These are phyloP conservation scores for Spea multiplicata DNA, from an alignment of 2,113 vertebrate species.

Conservation along the genomic window DNA sequence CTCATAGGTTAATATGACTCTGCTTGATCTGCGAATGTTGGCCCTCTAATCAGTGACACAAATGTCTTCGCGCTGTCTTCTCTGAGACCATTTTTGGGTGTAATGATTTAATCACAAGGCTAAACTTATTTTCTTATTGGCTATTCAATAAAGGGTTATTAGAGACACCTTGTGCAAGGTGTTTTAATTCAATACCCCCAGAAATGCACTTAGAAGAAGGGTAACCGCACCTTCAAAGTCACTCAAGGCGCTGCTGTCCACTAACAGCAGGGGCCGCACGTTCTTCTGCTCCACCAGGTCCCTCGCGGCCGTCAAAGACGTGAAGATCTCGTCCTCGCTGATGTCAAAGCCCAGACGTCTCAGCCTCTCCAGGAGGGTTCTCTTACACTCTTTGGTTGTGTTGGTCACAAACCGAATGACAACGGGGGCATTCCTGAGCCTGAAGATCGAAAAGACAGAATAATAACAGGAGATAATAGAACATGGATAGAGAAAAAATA, in stretches of 20 bases:
- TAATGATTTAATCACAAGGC: too few relatives aligned
- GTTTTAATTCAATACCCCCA: too few relatives aligned
- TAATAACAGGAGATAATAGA: neutral
- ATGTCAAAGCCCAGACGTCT: slow-evolving; percentile 79
- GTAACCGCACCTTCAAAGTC: slow-evolving; percentile 81
- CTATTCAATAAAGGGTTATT: too few relatives aligned
- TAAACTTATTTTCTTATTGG: too few relatives aligned
- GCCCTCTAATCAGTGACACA: too few relatives aligned
- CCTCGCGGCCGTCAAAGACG: slow-evolving; percentile 87
- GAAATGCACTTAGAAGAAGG: too few relatives aligned
- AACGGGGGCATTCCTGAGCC: slow-evolving; percentile 74
- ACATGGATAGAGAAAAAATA: too few relatives aligned
- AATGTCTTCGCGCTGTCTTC: too few relatives aligned
- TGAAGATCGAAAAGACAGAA: slow-evolving; percentile 49
- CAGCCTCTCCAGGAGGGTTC: slow-evolving; percentile 77
- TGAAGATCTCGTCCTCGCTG: slow-evolving; percentile 89
- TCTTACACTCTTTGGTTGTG: slow-evolving; percentile 92
- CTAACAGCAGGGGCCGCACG: slow-evolving; percentile 82
- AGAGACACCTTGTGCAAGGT: too few relatives aligned
- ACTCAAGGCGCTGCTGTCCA: slow-evolving; percentile 83
- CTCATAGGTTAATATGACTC: too few relatives aligned
- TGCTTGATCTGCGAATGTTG: too few relatives aligned
- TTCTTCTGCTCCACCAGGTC: slow-evolving; percentile 80
- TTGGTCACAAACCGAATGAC: slow-evolving; percentile 90
- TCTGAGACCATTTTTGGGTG: too few relatives aligned